phyloP scores from a whole-genome alignment of 2,797 vertebrate genomes.

The Aphelocoma californica region DNA sequence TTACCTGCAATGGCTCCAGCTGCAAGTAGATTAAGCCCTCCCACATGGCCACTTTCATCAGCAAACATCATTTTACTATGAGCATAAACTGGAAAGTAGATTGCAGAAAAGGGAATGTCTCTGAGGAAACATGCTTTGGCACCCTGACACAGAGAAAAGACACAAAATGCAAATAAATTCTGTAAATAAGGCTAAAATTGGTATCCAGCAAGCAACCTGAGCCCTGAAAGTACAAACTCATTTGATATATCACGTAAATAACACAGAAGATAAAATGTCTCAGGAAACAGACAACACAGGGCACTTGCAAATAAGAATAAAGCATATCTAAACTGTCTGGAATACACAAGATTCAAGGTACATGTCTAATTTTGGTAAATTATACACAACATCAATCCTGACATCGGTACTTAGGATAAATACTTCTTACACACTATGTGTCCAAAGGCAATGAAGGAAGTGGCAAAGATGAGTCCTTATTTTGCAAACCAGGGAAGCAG shows the following conservation, averaged over 20 bases:
- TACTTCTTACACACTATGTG: not conserved
- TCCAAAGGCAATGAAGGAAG: not conserved
- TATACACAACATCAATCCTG: not conserved
- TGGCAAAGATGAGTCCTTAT: not conserved
- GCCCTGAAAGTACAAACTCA: not conserved
- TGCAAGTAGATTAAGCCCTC: slow-evolving; percentile 88
- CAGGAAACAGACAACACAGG: not conserved
- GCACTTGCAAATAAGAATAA: not conserved
- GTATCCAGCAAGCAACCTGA: not conserved
- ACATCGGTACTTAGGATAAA: not conserved
- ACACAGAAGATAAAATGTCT: not conserved
- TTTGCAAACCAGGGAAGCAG: not conserved
- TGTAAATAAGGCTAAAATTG: slow-evolving; percentile 12
- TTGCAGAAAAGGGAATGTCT: slow-evolving; percentile 99
- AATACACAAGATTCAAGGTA: not conserved
- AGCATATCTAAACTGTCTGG: not conserved
- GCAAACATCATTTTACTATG: slow-evolving; percentile 87
- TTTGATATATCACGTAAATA: not conserved
- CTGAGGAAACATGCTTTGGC: slow-evolving; percentile 98
- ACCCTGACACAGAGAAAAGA: slow-evolving; percentile 80
- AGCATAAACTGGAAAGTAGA: slow-evolving; percentile 97
- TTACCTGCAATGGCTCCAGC: slow-evolving; percentile 97
- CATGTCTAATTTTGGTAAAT: not conserved
- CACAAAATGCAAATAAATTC: slow-evolving; percentile 33
- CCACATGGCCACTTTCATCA: slow-evolving; percentile 86